A percentile compares a stretch with the other conserved stretches of the same genome.
Evolutionary conservation across 1,140 invertebrate genomes (phyloP).

Genomic region (Micrasema longulum): DNA sequence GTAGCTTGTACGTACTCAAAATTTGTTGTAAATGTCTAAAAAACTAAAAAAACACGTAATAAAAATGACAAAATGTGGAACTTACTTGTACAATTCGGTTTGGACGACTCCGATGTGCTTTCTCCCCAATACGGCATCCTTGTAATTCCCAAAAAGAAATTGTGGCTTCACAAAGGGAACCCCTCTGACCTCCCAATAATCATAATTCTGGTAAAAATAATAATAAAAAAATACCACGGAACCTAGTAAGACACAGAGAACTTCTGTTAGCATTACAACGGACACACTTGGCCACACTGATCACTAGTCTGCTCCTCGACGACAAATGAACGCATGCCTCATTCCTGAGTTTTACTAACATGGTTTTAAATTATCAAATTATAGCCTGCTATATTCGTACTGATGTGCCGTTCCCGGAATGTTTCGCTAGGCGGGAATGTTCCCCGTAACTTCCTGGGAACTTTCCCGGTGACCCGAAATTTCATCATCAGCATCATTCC

Average conservation of each 20-base stretch:
- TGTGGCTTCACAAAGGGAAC: constrained; percentile 44
- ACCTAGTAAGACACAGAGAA: not conserved
- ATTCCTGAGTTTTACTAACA: no score
- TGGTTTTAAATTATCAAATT: no score
- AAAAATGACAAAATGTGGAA: not conserved
- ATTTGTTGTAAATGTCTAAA: not conserved
- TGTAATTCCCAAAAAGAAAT: constrained; percentile 46
- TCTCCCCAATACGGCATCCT: constrained; percentile 12
- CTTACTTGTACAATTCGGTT: constrained; percentile 18
- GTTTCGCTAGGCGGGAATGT: no score
- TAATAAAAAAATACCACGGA: not conserved
- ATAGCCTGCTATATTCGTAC: no score
- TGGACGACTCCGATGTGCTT: constrained; percentile 22
- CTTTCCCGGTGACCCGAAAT: no score
- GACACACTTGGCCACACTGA: no score
- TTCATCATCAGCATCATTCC: no score
- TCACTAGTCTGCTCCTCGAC: no score
- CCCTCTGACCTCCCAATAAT: constrained; percentile 52
- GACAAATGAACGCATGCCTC: no score
- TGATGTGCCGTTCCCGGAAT: no score
- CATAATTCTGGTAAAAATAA: constrained; percentile 39
- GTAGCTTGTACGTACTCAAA: no score
- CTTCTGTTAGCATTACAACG: constrained; percentile 3
- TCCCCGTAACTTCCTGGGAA: no score
- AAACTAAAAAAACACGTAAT: not conserved